Evolutionary conservation across 2,797 vertebrate genomes (phyloP).

Genomic region (Hemitrygon akajei): DNA sequence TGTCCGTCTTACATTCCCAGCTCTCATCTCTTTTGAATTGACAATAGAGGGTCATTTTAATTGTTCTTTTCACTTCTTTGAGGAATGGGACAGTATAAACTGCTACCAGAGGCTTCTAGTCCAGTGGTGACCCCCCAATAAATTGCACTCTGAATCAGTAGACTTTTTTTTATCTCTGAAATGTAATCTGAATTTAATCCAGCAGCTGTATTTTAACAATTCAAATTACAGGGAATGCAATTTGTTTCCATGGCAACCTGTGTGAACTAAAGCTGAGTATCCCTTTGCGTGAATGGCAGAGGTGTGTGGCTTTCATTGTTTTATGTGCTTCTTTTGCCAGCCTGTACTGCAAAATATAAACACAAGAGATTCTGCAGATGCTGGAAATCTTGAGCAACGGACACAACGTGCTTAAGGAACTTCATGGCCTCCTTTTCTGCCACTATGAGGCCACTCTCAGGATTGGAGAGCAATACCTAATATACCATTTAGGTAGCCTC

Average conservation of each 20-base stretch:
- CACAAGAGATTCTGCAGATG: no score
- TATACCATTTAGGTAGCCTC: no score
- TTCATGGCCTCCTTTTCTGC: no score
- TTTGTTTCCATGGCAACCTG: neutral
- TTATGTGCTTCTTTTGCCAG: neutral
- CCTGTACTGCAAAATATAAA: neutral
- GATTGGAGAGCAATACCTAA: no score
- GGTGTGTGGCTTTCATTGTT: neutral
- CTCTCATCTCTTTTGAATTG: neutral
- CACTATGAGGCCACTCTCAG: no score
- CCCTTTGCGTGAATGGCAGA: neutral
- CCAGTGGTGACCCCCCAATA: neutral
- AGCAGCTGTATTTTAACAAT: neutral
- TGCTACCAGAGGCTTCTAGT: neutral
- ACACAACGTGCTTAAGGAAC: no score
- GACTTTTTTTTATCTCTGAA: neutral
- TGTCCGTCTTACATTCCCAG: conserved; percentile 10
- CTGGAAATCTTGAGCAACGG: no score
- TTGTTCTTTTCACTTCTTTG: neutral
- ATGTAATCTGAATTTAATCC: neutral
- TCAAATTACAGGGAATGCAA: neutral
- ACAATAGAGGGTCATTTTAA: neutral
- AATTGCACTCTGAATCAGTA: neutral
- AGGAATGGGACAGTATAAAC: neutral
- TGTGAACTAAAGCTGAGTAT: neutral